Base-by-base conservation (phyloP, 2,888 invertebrate species). In the Nephrocerus scutellatus region DNA sequence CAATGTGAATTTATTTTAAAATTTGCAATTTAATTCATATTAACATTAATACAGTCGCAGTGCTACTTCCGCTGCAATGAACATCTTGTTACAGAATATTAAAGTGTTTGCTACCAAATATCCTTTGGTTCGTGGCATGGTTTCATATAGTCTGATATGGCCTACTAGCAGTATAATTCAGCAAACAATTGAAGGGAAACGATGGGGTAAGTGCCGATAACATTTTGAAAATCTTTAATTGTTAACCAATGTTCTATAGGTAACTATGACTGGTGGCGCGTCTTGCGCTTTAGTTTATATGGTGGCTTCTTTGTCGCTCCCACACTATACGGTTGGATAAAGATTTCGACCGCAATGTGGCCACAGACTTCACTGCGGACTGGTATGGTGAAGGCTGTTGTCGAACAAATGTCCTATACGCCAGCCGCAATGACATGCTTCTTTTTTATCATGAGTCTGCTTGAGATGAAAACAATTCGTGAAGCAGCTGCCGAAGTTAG, bases 261-360 rank as follows among this genome's bases (percentile, higher is more conserved):
- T 26, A 70, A 68, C 45, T 80, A 76, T 59, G 81, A 82, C 55
- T 81, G 79, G 79, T 73, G 70, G 65, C 76, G 83, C 58, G 77
- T 79, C 48, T 66, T 79, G 23, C 73, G 86, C 44, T 89, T 82
- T 68, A 79, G 84, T 55, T 55, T 86, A 33, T 87, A 83, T 63
- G 88, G 87, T n/a, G 79, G 82, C 7, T 74, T 82, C 31, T 85
- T 82, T 63, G 84, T 84, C 14, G 88, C 87, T 2, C 88, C 88
- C 10, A 84, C 84, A 5, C 66, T 88, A 1, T 87, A 84, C 56
- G 75, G 76, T 39, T 88, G 88, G 88, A 70, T 90, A 30, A 80
- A 78, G 59, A 64, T 85, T 34, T 82, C 85, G n/a, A 78, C 77
- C 51, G 72, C 74, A 35, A 71, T 87, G 63, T 86, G 85, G 82